Evolutionary conservation across 2,888 invertebrate species (phyloP), one percentile per base, ranked within the genome.

Genomic region (Chloromyia formosa): DNA sequence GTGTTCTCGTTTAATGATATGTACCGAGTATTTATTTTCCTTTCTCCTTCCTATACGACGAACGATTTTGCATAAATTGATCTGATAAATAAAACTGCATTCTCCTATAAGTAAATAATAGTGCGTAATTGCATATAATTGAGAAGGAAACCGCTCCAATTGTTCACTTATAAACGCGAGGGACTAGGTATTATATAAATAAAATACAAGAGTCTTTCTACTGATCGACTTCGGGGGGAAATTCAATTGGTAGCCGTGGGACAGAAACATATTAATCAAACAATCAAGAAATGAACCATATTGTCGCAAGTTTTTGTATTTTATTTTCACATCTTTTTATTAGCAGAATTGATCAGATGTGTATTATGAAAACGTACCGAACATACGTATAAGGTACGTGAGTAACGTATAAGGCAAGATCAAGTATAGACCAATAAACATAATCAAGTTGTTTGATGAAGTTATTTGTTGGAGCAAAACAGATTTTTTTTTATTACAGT

Each of bases 241-340:
- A 62, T 62, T 23, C 62, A 62, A 62, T 62, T 62, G 62, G 10
- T 62, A n/a, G 62, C 62, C 18, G 62, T 35, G 62, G 40, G 62
- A 61, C 27, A 62, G 3, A 62, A n/a, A 62, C 40, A 40, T 35
- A 62, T 62, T 40, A 62, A 62, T 62, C 62, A 62, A 62, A 62
- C 62, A 62, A 62, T 62, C 62, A 62, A 62, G 40, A 14, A 35
- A 62, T 62, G 40, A 62, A 62, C 62, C 5, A 62, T 40, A 62
- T 16, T 23, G 40, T 35, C 62, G 49, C 49, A n/a, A 35, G n/a
- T 4, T 16, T 62, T 40, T 62, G 12, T 3, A 16, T n/a, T 16
- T 12, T 60, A 60, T 60, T 40, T 62, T 40, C 23, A 23, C 12
- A 49, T 49, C 16, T 4, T 35, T 35, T 2, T 35, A 35, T 35